phyloP scores from a whole-genome alignment of 1,140 invertebrate species.

The Archivesica marissinica region DNA sequence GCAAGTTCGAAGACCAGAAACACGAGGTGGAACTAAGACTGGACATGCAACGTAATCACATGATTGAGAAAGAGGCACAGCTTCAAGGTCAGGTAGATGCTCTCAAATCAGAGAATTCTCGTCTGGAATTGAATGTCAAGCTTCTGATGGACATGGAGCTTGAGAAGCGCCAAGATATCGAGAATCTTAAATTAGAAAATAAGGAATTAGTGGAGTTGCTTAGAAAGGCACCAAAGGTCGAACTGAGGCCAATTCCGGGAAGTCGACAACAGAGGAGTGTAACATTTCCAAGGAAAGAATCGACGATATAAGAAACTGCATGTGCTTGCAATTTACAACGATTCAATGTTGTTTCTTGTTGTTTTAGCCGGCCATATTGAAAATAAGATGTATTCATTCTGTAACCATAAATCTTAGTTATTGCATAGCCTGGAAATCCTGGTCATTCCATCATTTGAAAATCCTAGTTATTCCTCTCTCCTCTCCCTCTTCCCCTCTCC shows the following conservation, averaged over 20 bases:
- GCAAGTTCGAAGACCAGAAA: conserved; percentile 75
- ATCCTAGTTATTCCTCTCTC: too few relatives aligned
- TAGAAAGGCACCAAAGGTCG: background rate
- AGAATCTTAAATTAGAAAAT: conserved; percentile 74
- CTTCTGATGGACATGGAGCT: conserved; percentile 73
- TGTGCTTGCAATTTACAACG: too few relatives aligned
- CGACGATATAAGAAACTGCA: too few relatives aligned
- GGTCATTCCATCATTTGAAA: too few relatives aligned
- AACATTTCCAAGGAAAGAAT: conserved; percentile 25
- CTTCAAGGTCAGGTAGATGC: conserved; percentile 75
- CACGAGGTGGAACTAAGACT: conserved; percentile 76
- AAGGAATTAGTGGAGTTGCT: conserved; percentile 74
- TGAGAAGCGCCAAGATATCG: conserved; percentile 71
- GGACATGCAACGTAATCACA: conserved; percentile 79
- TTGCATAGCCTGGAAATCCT: too few relatives aligned
- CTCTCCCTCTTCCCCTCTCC: too few relatives aligned
- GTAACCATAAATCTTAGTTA: too few relatives aligned
- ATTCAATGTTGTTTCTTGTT: too few relatives aligned
- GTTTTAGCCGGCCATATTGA: too few relatives aligned
- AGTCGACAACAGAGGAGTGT: background rate
- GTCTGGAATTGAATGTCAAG: conserved; percentile 71
- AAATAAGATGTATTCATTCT: too few relatives aligned
- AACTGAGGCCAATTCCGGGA: background rate
- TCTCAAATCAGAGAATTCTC: conserved; percentile 71
- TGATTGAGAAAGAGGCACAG: conserved; percentile 76